Evolutionary conservation across 2,113 vertebrate genomes (phyloP).

Genomic region (Macquaria australasica): DNA sequence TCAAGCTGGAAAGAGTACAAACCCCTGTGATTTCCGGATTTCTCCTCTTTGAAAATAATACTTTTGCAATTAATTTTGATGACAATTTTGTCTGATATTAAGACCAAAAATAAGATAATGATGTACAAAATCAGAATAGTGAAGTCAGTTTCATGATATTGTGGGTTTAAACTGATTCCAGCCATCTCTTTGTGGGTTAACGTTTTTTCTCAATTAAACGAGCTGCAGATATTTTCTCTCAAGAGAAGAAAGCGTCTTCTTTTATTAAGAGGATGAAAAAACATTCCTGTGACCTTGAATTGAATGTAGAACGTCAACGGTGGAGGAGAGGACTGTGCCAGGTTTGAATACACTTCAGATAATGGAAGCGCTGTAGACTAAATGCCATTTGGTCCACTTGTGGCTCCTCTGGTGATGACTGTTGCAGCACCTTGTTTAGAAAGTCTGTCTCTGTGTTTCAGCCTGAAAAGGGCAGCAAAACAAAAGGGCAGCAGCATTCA

Average conservation of each 20-base stretch:
- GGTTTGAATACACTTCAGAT: background rate
- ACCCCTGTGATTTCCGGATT: too few species aligned
- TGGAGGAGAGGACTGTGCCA: background rate
- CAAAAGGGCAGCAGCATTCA: constrained; percentile 45
- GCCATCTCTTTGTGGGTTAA: background rate
- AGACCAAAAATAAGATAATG: background rate
- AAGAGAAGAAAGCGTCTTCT: background rate
- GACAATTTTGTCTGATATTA: background rate
- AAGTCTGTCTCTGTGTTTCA: constrained; percentile 19
- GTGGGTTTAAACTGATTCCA: background rate
- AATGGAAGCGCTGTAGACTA: background rate
- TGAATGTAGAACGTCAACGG: background rate
- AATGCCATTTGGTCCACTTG: background rate
- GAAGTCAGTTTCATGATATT: background rate
- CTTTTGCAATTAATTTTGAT: background rate
- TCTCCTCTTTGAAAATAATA: too few species aligned
- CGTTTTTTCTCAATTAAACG: background rate
- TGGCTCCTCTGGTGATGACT: background rate
- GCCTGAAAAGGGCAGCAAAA: constrained; percentile 55
- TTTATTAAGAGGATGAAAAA: constrained; percentile 2
- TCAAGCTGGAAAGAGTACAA: background rate
- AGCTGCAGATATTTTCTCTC: background rate
- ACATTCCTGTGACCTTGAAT: constrained; percentile 4
- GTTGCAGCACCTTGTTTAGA: background rate
- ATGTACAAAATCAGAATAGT: background rate